Base-by-base conservation (phyloP, 2,888 invertebrate species). In the Crioceris asparagi region DNA sequence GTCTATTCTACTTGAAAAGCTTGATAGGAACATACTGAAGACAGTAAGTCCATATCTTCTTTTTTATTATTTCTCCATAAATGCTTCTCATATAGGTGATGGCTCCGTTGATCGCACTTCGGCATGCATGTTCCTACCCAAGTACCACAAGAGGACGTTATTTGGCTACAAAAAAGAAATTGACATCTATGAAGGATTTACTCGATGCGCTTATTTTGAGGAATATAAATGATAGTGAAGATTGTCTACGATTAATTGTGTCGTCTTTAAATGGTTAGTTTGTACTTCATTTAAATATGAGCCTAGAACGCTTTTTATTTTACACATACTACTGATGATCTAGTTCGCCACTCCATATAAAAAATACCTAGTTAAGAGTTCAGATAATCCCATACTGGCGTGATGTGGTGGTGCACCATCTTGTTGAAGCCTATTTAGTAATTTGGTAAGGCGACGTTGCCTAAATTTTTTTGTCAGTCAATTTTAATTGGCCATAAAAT, bases 61-160 rank as follows among this genome's bases (percentile, higher is more conserved):
- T 18, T 18, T 39, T 21, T 12, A n/a, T n/a, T n/a, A n/a, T n/a
- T n/a, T n/a, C n/a, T n/a, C n/a, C n/a, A n/a, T n/a, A 30, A 19
- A 23, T 31, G 3, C 5, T 16, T 26, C 12, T 17, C n/a, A 29
- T 33, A 21, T 3, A 21, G 21, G 21, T 21, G 6, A 10, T 83
- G 50, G 66, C 66, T 30, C 83, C 83, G 0, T 64, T 85, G 38
- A 57, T 76, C 34, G 68, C 71, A 35, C 62, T 85, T 38, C 69
- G 83, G 1, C 79, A 82, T 60, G 78, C 79, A 2, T 83, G 83
- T 55, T 74, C 75, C 8, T 76, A 81, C 56, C 82, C 83, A 1
- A 75, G 76, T 55, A 69, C 75, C 36, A 70, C 71, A 3, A 60
- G 69, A 43, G 71, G 72, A 5, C 65, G 68, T 34, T 71, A 74